These are phyloP conservation scores for Eristalis tenax DNA, from an alignment of 2,888 invertebrate species.

Conservation along the genomic window DNA sequence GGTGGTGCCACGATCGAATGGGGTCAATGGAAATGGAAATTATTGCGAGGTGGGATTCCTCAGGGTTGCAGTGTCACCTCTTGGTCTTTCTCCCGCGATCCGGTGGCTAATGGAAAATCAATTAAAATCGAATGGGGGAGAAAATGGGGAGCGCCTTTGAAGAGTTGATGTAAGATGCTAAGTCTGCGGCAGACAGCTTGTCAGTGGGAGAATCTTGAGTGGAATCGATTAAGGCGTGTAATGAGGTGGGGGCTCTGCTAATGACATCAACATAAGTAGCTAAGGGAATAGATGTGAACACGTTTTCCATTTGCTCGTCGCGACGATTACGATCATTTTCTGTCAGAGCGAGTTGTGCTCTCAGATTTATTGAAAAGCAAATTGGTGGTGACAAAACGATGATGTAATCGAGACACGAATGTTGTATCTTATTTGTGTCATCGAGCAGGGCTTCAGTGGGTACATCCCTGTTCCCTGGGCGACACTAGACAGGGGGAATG, in stretches of 20 bases:
- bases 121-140: not conserved
- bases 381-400: too few species aligned
- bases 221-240: constrained; percentile 1
- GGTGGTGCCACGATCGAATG: not conserved
- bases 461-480: too few species aligned
- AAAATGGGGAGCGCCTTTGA: not conserved
- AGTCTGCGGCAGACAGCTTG: not conserved
- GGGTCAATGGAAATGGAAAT: not conserved
- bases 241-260: not conserved
- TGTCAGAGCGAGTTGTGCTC: too few species aligned
- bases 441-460: too few species aligned
- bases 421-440: too few species aligned
- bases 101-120: not conserved
- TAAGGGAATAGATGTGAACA: not conserved
- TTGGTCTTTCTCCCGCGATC: not conserved
- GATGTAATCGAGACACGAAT: too few species aligned
- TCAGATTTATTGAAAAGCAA: too few species aligned
- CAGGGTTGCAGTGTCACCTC: not conserved
- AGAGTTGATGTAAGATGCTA: not conserved
- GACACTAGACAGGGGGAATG: too few species aligned
- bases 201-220: not conserved
- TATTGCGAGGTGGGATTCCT: not conserved
- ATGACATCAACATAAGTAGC: not conserved
- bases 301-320: not conserved
- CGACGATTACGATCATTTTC: too few species aligned